phyloP scores from a whole-genome alignment of 2,797 vertebrate genomes.

The Periparus ater region DNA sequence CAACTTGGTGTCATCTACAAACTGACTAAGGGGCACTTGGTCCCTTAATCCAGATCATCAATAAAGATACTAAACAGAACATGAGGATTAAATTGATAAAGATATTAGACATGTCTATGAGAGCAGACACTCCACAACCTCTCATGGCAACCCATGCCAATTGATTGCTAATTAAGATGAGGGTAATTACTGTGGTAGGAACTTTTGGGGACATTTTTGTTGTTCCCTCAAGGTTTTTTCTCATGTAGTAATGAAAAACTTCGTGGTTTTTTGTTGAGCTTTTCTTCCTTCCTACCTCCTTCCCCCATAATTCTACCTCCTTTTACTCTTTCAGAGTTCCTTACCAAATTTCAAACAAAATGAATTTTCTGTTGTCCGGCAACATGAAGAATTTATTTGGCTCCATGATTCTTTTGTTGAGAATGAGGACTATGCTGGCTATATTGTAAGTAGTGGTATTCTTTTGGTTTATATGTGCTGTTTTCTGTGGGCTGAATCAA shows the following conservation, averaged over 20 bases:
- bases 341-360: slow-evolving; percentile 98
- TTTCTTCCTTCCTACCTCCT: not conserved
- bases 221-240: not conserved
- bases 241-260: not conserved
- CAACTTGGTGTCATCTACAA: not conserved
- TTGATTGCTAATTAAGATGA: not conserved
- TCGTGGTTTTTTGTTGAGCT: not conserved
- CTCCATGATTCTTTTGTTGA: slow-evolving; percentile 98
- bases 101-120: not conserved
- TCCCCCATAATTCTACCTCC: not conserved
- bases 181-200: not conserved
- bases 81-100: not conserved
- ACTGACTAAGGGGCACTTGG: not conserved
- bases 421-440: slow-evolving; percentile 97
- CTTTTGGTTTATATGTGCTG: not conserved
- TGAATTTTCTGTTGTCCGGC: slow-evolving; percentile 97
- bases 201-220: not conserved
- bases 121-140: not conserved
- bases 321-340: slow-evolving; percentile 84
- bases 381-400: slow-evolving; percentile 99
- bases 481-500: not conserved
- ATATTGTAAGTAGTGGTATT: slow-evolving; percentile 86
- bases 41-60: not conserved
- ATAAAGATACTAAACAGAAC: not conserved
- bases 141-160: not conserved